phyloP scores from a whole-genome alignment of 2,888 invertebrate species.

The Ethmia dodecea region DNA sequence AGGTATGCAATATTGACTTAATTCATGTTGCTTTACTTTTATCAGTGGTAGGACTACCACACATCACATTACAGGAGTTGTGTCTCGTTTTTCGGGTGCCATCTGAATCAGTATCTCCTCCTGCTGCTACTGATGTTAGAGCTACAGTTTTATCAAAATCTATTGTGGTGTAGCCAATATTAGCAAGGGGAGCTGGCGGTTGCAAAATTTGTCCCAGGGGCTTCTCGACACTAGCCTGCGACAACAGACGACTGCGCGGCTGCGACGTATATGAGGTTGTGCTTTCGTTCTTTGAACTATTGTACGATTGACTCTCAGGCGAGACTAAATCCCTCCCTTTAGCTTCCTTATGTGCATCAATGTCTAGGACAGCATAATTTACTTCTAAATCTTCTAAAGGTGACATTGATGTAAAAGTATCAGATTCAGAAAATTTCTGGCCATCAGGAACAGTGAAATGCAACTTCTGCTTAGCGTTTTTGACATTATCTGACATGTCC shows the following conservation, averaged over 20 bases:
- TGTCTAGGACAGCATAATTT: constrained; percentile 89
- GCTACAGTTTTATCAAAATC: constrained; percentile 97
- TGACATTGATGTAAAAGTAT: constrained; percentile 59
- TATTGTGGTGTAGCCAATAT: constrained; percentile 90
- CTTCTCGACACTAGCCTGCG: constrained; percentile 56
- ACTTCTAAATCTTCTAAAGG: constrained; percentile 67
- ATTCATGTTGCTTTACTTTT: constrained; percentile 31
- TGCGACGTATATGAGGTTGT: constrained; percentile 45
- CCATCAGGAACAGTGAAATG: constrained; percentile 39
- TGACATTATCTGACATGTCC: constrained; percentile 47
- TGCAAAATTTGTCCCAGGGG: constrained; percentile 24
- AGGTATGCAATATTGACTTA: neutral
- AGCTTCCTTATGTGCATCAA: constrained; percentile 77
- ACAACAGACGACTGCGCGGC: constrained; percentile 42
- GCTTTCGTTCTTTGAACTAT: constrained; percentile 50
- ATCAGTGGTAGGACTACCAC: constrained; percentile 60
- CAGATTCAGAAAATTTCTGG: constrained; percentile 64
- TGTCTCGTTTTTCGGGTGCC: constrained; percentile 89
- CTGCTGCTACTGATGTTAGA: constrained; percentile 87
- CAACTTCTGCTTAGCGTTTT: constrained; percentile 37
- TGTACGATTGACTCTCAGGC: constrained; percentile 48
- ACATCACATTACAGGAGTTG: constrained; percentile 82
- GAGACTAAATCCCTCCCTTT: constrained; percentile 38
- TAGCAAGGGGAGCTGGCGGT: constrained; percentile 77
- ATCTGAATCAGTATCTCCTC: constrained; percentile 82